phyloP scores from a whole-genome alignment of 2,113 vertebrate genomes.

The Nestor notabilis region DNA sequence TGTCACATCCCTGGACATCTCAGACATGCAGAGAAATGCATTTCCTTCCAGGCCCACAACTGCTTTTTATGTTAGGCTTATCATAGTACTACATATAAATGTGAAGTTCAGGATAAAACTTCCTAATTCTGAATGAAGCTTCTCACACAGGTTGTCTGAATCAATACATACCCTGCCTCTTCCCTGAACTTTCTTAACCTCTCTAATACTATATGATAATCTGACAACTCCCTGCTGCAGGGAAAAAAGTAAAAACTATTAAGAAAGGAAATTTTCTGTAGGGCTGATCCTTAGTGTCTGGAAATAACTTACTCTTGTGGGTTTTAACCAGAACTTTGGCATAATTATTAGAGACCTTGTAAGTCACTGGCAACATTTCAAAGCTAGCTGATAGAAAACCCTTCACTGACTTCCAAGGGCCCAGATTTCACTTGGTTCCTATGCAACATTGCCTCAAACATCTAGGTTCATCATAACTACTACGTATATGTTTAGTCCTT shows the following conservation, averaged over 20 bases:
- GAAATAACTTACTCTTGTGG: constrained; percentile 13
- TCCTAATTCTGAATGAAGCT: background rate
- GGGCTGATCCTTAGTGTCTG: background rate
- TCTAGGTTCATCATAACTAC: background rate
- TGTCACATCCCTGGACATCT: background rate
- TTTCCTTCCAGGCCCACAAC: background rate
- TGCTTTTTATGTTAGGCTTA: background rate
- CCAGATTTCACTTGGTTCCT: background rate
- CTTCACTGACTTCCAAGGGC: background rate
- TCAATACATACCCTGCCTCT: background rate
- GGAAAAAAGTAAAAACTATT: background rate
- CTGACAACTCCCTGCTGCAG: background rate
- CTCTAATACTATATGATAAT: background rate
- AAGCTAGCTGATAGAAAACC: background rate
- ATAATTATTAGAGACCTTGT: constrained; percentile 7
- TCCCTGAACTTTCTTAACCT: background rate
- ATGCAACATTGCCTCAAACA: background rate
- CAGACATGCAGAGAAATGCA: background rate
- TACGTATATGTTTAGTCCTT: background rate
- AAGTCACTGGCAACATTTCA: background rate
- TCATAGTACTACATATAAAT: background rate
- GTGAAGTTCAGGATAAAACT: background rate
- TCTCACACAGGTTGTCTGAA: background rate
- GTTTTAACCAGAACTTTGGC: constrained; percentile 33
- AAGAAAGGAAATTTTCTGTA: background rate